Base-by-base conservation (phyloP, 2,113 vertebrate genomes). In the Poicephalus meyeri region DNA sequence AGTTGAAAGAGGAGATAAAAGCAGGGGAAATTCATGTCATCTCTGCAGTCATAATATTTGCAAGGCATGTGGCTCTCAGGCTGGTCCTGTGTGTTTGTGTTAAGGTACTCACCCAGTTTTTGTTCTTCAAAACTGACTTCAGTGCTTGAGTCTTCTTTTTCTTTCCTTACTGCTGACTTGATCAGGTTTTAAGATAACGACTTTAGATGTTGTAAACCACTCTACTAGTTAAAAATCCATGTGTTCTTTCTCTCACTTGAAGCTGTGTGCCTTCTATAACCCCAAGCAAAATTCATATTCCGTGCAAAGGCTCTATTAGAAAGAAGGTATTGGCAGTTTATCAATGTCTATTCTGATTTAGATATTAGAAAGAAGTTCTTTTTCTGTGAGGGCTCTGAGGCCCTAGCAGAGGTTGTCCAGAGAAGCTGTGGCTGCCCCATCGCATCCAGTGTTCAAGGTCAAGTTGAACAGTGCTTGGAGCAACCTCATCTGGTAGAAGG, bases 61-160 rank as follows among this genome's bases (percentile, higher is more conserved):
- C 35, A 44, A 49, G 12, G 18, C 31, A 0, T 3, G 2, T 1
- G 1, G 33, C 16, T 49, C 23, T 65, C 33, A 52, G n/a, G 37
- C 13, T 49, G 17, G 4, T 39, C 17, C 29, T 12, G 12, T 44
- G 5, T 24, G 21, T 41, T 65, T 64, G 33, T 2, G 1, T 58
- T 13, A 42, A 39, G 31, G 15, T 61, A 3, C 37, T 35, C 37
- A 20, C 17, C 56, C 39, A 11, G 26, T 16, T 77, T 71, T 64
- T 33, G 3, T 60, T 81, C 64, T 61, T 66, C 65, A 47, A 49
- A 66, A 28, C 31, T 53, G n/a, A 31, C 19, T 29, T 61, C 31
- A n/a, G 1, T 24, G 35, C n/a, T 53, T 10, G 18, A 24, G 33
- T 29, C 76, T 86, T 81, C 24, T 13, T 78, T 78, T 73, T 42